phyloP scores from a whole-genome alignment of 1,140 invertebrate genomes.

The Drosophila serrata region DNA sequence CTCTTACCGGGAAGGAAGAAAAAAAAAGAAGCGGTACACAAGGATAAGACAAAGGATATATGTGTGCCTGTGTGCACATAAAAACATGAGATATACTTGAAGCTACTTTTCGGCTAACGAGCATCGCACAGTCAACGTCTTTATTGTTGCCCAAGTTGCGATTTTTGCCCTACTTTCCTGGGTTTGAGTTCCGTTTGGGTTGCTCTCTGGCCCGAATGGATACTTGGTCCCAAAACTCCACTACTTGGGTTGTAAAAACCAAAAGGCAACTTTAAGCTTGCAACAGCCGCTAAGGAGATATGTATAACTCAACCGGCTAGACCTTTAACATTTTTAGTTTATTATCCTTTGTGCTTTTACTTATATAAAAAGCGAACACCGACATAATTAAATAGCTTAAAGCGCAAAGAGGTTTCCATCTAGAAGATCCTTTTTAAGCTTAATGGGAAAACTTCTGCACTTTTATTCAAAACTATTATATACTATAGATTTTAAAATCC shows the following conservation, averaged over 20 bases:
- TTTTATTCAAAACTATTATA: not conserved
- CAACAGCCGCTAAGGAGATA: not conserved
- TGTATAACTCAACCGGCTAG: not conserved
- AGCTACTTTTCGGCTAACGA: conserved; percentile 78
- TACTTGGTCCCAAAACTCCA: conserved; percentile 3
- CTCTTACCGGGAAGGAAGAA: conserved; percentile 20
- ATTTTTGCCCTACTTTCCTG: conserved; percentile 9
- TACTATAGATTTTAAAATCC: not conserved
- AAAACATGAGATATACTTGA: conserved; percentile 65
- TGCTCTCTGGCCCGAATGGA: not conserved
- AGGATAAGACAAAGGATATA: conserved; percentile 45
- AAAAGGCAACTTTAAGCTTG: conserved; percentile 20
- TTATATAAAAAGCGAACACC: not conserved
- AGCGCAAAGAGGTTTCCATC: not conserved
- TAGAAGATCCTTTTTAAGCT: not conserved
- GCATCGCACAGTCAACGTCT: conserved; percentile 69
- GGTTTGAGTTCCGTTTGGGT: not conserved
- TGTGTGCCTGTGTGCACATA: conserved; percentile 37
- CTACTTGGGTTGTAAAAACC: conserved; percentile 2
- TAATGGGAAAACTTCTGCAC: not conserved
- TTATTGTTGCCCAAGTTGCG: conserved; percentile 67
- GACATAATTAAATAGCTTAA: not conserved
- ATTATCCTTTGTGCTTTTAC: not conserved
- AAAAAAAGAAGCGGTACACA: conserved; percentile 17
- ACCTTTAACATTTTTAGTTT: not conserved